Conservation (phyloP, 2,113 vertebrate species). For the Pitta sordida region DNA sequence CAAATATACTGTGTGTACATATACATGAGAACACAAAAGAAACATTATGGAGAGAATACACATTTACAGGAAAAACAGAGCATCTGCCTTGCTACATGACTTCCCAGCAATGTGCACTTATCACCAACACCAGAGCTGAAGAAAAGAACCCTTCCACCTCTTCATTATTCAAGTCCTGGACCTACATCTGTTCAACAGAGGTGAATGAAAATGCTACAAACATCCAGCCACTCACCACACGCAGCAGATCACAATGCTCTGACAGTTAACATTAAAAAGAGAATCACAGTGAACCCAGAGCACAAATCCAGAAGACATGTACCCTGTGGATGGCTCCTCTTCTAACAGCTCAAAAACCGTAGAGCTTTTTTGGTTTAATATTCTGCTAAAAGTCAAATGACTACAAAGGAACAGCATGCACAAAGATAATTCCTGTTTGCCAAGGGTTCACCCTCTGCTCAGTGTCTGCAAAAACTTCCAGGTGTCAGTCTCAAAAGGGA, state of each 20-base stretch:
- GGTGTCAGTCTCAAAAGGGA: neutral
- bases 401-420: neutral
- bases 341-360: neutral
- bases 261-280: neutral
- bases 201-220: neutral
- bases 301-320: neutral
- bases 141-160: neutral
- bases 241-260: neutral
- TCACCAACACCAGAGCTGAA: neutral
- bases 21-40: neutral
- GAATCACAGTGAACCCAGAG: neutral
- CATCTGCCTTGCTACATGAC: neutral
- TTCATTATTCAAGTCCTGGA: neutral
- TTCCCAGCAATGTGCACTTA: neutral
- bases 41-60: neutral
- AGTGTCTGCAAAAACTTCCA: neutral
- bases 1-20: neutral
- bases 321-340: neutral
- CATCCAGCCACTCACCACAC: neutral
- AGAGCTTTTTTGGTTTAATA: neutral
- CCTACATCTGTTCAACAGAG: neutral
- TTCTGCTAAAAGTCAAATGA: neutral
- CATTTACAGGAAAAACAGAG: neutral
- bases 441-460: neutral
- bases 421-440: slow-evolving; percentile 11